Evolutionary conservation across 2,888 invertebrate genomes (phyloP).

Genomic region (Myopa tessellatipennis): DNA sequence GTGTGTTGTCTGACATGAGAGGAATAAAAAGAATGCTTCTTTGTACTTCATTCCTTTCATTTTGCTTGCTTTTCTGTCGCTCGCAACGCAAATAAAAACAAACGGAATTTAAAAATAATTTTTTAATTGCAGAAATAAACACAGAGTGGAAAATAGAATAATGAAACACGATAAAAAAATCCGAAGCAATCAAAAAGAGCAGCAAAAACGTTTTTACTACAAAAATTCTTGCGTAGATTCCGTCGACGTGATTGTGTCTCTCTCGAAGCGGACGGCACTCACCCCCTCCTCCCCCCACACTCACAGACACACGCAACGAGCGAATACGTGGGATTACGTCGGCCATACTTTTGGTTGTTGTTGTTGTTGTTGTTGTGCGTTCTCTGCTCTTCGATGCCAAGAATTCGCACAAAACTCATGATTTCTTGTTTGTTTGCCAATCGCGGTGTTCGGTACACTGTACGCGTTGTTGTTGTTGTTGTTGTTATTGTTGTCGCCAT

Average conservation of each 20-base stretch:
- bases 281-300: neutral
- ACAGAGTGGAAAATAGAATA: neutral
- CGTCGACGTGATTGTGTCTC: constrained; percentile 24
- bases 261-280: too few relatives aligned
- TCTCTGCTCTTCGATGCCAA: constrained; percentile 8
- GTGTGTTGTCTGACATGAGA: neutral
- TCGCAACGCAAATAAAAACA: constrained; percentile 6
- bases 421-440: neutral
- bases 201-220: constrained; percentile 33
- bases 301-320: neutral
- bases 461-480: neutral
- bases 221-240: constrained; percentile 34
- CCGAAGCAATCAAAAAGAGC: neutral
- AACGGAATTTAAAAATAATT: constrained; percentile 24
- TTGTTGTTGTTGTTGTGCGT: neutral
- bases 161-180: neutral
- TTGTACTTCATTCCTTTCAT: neutral
- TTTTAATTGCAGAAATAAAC: constrained; percentile 23
- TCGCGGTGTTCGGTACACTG: neutral
- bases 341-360: constrained; percentile 21
- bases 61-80: neutral
- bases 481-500: constrained; percentile 9
- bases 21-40: neutral
- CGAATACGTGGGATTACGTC: constrained; percentile 2
- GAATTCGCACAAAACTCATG: constrained; percentile 26